Evolutionary conservation across 2,797 vertebrate species (phyloP).

Genomic region (Cirrhinus mrigala): DNA sequence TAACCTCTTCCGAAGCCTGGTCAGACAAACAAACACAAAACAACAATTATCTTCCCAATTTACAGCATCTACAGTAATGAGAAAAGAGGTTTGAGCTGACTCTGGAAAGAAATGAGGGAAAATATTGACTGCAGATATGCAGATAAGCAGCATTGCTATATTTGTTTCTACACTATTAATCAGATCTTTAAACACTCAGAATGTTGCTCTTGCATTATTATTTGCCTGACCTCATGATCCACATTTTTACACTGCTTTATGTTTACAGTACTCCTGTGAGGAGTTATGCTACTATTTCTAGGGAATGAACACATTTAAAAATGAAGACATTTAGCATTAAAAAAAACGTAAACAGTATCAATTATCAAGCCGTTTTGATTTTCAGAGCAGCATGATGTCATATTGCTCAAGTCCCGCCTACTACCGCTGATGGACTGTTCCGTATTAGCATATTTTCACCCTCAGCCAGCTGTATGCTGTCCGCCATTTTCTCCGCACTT

Average conservation of each 20-base stretch:
- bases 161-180: background rate
- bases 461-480: too few species aligned
- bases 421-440: too few species aligned
- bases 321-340: background rate
- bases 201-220: background rate
- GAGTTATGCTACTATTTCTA: background rate
- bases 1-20: slow-evolving; percentile 22
- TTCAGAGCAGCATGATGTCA: too few species aligned
- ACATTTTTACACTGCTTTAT: background rate
- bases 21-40: slow-evolving; percentile 25
- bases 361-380: too few species aligned
- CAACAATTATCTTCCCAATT: slow-evolving; percentile 7
- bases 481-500: too few species aligned
- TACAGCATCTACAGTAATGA: background rate
- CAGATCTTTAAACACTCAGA: slow-evolving; percentile 3
- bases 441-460: too few species aligned
- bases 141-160: background rate
- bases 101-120: background rate
- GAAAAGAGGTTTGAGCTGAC: slow-evolving; percentile 20
- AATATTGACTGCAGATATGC: background rate
- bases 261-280: background rate
- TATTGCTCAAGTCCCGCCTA: too few species aligned
- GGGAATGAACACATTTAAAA: background rate
- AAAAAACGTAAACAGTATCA: background rate
- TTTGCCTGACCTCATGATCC: background rate